A percentile compares a stretch with the other conserved stretches of the same genome.
Evolutionary conservation across 2,888 invertebrate species (phyloP).

Genomic region (Muscina levida): DNA sequence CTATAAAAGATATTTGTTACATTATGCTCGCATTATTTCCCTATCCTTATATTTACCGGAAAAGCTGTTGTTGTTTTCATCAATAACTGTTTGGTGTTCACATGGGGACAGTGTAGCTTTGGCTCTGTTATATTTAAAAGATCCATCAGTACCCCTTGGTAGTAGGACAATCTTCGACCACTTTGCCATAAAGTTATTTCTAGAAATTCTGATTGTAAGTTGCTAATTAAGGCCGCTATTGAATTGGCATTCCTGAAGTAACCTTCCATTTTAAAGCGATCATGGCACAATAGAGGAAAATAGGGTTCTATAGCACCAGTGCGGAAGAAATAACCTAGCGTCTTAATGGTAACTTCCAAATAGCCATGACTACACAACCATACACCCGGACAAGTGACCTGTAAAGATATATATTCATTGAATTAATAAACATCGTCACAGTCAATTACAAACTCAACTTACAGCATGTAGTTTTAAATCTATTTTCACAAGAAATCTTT

Average conservation of each 20-base stretch:
- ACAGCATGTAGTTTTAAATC: constrained; percentile 77
- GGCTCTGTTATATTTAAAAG: constrained; percentile 73
- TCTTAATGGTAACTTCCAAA: constrained; percentile 77
- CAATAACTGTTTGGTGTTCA: constrained; percentile 74
- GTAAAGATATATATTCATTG: no score
- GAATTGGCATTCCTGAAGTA: constrained; percentile 74
- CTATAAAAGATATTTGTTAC: constrained; percentile 54
- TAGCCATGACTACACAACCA: constrained; percentile 78
- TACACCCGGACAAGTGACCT: constrained; percentile 79
- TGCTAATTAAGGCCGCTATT: constrained; percentile 71
- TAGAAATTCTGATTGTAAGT: constrained; percentile 73
- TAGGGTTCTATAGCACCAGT: constrained; percentile 77
- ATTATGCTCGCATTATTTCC: background rate
- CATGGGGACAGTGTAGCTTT: constrained; percentile 73
- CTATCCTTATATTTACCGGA: constrained; percentile 73
- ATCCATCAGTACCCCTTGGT: constrained; percentile 74
- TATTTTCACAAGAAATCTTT: constrained; percentile 75
- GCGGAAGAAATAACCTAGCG: constrained; percentile 78
- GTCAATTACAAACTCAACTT: constrained; percentile 62
- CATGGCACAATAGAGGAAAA: constrained; percentile 78
- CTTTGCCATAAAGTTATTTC: constrained; percentile 79
- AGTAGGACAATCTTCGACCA: constrained; percentile 77
- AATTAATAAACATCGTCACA: background rate
- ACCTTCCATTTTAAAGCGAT: constrained; percentile 77
- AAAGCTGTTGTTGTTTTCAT: constrained; percentile 78